Conservation (phyloP, 1,140 invertebrate genomes). For the Microvelia longipes region DNA sequence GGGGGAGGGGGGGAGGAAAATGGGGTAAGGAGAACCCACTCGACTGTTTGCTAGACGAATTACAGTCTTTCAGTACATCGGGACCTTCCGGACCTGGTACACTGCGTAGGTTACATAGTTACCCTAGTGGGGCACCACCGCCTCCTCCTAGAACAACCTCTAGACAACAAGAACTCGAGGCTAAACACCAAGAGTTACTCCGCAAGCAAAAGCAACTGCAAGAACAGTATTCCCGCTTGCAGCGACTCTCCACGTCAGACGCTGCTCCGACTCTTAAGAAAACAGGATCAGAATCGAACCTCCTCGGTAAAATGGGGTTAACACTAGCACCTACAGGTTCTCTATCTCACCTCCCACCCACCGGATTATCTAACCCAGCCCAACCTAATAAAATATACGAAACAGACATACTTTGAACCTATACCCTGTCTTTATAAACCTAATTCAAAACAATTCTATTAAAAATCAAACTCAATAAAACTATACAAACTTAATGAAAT, state of each 20-base stretch:
- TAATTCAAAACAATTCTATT: no score
- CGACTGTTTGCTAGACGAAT: slow-evolving; percentile 84
- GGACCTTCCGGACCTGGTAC: slow-evolving; percentile 29
- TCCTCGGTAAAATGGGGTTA: slow-evolving; percentile 67
- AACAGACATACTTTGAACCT: slow-evolving; percentile 15
- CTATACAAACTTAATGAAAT: no score
- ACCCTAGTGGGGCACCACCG: slow-evolving; percentile 58
- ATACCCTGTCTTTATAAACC: no score
- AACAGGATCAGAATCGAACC: slow-evolving; percentile 74
- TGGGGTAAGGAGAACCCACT: slow-evolving; percentile 78
- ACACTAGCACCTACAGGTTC: slow-evolving; percentile 42
- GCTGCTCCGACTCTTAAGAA: slow-evolving; percentile 50
- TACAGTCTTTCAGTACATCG: slow-evolving; percentile 57
- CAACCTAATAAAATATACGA: slow-evolving; percentile 13
- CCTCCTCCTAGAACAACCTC: slow-evolving; percentile 69
- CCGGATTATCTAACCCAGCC: background rate
- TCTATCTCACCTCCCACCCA: slow-evolving; percentile 36
- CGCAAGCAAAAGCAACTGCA: slow-evolving; percentile 72
- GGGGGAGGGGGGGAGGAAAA: slow-evolving; percentile 37
- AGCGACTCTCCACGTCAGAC: slow-evolving; percentile 51
- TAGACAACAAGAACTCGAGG: slow-evolving; percentile 58
- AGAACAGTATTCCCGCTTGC: slow-evolving; percentile 72
- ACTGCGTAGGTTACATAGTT: slow-evolving; percentile 52
- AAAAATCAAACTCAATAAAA: no score
- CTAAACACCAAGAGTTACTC: slow-evolving; percentile 68